These are phyloP conservation scores for Disparrhopalites patrizii DNA, from an alignment of 2,888 invertebrate species.

Conservation along the genomic window DNA sequence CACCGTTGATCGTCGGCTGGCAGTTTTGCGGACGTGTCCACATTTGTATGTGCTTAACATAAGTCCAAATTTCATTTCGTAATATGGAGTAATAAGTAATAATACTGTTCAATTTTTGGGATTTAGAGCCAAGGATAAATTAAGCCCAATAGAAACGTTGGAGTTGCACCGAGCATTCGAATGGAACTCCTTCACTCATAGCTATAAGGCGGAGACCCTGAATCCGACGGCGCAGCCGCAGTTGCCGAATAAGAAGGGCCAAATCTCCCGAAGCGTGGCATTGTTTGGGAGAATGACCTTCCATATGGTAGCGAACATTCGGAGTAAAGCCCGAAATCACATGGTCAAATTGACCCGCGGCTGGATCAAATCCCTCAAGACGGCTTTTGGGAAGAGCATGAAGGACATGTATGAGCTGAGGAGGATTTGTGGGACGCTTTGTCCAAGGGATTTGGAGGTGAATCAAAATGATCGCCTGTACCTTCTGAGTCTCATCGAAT, in stretches of 20 bases:
- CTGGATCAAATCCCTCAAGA: constrained; percentile 5
- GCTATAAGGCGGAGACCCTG: not conserved
- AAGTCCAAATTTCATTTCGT: not conserved
- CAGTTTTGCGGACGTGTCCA: not conserved
- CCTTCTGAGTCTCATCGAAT: not conserved
- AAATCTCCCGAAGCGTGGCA: not conserved
- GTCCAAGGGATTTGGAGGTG: not conserved
- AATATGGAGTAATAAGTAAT: not conserved
- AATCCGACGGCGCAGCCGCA: not conserved
- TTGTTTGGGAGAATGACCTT: not conserved
- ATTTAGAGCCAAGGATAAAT: not conserved
- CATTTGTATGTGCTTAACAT: not conserved
- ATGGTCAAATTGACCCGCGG: constrained; percentile 5
- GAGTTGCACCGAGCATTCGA: constrained; percentile 18
- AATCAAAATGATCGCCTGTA: constrained; percentile 14
- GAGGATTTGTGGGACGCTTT: not conserved
- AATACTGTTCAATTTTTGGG: not conserved
- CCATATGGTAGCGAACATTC: not conserved
- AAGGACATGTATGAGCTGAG: not conserved
- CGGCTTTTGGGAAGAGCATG: constrained; percentile 2
- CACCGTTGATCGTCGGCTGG: not conserved
- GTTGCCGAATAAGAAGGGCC: not conserved
- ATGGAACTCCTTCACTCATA: not conserved
- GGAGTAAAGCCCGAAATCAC: not conserved
- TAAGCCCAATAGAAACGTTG: not conserved